These are phyloP conservation scores for Hippocampus mohnikei DNA, from an alignment of 2,113 vertebrate species.

Conservation along the genomic window DNA sequence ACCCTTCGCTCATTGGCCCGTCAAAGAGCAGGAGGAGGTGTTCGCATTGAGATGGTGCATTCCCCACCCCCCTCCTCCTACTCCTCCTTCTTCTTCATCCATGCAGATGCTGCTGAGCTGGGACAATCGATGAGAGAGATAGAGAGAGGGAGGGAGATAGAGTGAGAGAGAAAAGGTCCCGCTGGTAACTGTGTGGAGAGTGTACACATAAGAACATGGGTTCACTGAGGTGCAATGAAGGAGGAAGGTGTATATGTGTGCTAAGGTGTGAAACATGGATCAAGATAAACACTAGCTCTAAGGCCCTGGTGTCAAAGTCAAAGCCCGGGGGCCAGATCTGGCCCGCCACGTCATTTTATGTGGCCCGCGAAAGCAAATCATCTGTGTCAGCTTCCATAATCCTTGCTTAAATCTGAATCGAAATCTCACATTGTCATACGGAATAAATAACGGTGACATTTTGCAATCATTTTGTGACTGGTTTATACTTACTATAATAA, in stretches of 20 bases:
- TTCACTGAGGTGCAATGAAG: background rate
- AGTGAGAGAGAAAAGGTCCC: slow-evolving; percentile 29
- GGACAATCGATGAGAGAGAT: slow-evolving; percentile 47
- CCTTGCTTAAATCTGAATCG: too few species aligned
- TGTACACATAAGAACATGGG: slow-evolving; percentile 37
- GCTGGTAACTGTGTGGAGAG: slow-evolving; percentile 21
- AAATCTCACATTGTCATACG: too few species aligned
- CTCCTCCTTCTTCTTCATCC: slow-evolving; percentile 41
- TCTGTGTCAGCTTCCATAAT: too few species aligned
- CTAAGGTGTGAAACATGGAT: slow-evolving; percentile 53
- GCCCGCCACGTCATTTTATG: too few species aligned
- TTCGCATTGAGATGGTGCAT: slow-evolving; percentile 51
- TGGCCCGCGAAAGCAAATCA: too few species aligned
- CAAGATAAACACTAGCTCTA: too few species aligned
- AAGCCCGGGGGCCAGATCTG: too few species aligned
- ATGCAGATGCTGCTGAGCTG: slow-evolving; percentile 55
- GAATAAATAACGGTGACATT: too few species aligned
- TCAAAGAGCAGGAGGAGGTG: slow-evolving; percentile 16
- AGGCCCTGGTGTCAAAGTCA: too few species aligned
- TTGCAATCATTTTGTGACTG: too few species aligned
- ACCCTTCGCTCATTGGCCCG: slow-evolving; percentile 66
- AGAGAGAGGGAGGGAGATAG: slow-evolving; percentile 17
- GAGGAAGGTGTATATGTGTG: slow-evolving; percentile 22
- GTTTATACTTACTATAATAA: too few species aligned
- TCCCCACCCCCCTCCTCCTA: slow-evolving; percentile 58